Percentiles rank a stretch among this genome's conserved stretches.
Evolutionary conservation across 2,113 vertebrate species (phyloP).

Genomic region (Acrocephalus arundinaceus): DNA sequence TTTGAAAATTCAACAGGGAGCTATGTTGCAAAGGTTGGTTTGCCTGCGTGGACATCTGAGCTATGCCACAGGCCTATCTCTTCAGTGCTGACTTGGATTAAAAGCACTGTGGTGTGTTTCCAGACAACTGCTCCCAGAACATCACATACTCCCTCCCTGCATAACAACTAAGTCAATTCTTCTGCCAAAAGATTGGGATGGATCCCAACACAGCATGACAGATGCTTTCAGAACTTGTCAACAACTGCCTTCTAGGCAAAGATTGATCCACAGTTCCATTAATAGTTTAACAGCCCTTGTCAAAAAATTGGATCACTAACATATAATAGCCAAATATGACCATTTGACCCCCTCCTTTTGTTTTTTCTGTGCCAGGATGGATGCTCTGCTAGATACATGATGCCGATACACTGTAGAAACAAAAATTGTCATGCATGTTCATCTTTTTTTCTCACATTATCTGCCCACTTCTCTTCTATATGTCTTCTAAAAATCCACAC

Average conservation of each 20-base stretch:
- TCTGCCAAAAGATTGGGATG: background rate
- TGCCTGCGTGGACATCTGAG: background rate
- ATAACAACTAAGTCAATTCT: background rate
- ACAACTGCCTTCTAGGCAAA: background rate
- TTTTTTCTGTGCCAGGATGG: background rate
- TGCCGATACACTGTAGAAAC: background rate
- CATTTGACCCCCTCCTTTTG: accelerated
- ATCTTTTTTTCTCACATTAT: background rate
- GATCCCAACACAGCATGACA: background rate
- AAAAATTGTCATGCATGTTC: background rate
- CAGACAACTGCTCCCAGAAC: background rate
- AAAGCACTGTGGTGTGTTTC: background rate
- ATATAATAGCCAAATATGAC: background rate
- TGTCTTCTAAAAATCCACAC: background rate
- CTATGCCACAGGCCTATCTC: accelerated
- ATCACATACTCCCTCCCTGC: background rate
- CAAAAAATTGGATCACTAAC: background rate
- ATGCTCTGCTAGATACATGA: background rate
- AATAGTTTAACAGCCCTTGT: background rate
- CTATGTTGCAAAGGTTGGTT: background rate
- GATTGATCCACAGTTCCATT: background rate
- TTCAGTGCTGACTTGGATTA: background rate
- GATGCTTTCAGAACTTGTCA: background rate
- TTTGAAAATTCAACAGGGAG: background rate
- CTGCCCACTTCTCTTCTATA: background rate